phyloP scores from a whole-genome alignment of 2,888 invertebrate species.

The Acronicta leporina region DNA sequence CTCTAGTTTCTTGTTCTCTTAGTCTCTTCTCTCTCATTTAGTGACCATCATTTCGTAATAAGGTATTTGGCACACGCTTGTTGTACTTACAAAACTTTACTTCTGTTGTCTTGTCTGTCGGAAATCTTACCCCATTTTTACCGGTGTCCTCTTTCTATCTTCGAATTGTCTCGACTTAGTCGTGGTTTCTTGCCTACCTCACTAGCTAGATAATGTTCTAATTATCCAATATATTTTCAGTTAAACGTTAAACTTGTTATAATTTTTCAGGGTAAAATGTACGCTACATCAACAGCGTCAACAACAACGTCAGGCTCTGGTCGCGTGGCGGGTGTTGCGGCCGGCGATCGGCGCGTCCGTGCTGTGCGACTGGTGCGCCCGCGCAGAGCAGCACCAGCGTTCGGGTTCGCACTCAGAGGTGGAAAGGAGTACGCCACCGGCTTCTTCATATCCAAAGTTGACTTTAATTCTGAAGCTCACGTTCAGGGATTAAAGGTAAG shows the following conservation, averaged over 20 bases:
- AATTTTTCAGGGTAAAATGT: constrained; percentile 70
- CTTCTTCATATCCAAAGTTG: constrained; percentile 96
- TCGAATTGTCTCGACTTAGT: no score
- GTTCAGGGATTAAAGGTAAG: constrained; percentile 95
- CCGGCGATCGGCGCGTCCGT: constrained; percentile 78
- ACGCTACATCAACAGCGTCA: constrained; percentile 78
- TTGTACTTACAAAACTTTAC: no score
- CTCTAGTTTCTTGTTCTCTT: no score
- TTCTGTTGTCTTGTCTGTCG: no score
- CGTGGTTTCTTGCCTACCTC: no score
- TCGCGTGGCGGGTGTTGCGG: constrained; percentile 64
- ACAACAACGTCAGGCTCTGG: constrained; percentile 81
- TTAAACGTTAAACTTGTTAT: background rate
- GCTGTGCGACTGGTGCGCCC: constrained; percentile 82
- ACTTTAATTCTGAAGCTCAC: constrained; percentile 95
- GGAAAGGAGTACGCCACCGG: constrained; percentile 97
- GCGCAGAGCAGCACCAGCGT: constrained; percentile 88
- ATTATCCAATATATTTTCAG: no score
- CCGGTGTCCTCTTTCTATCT: no score
- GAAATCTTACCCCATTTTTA: no score
- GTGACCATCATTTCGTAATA: no score
- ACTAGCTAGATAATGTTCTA: no score
- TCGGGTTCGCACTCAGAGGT: constrained; percentile 95
- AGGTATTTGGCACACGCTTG: no score
- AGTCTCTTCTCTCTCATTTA: no score